Conservation (phyloP, 2,797 vertebrate genomes). For the Pelodytes ibericus region DNA sequence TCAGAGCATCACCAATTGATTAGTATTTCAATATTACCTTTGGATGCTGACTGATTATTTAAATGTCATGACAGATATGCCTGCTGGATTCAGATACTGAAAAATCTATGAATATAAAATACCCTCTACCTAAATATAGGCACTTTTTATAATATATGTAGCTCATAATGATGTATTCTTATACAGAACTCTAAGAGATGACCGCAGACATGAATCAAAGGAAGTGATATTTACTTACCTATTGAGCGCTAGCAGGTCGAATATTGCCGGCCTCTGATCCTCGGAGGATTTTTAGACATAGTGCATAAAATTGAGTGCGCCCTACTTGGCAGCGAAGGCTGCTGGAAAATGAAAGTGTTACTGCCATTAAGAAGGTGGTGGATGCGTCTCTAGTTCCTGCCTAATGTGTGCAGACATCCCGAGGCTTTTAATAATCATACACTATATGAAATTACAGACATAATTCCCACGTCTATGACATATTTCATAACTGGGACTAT, state of each 20-base stretch:
- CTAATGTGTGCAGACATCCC: too few species aligned
- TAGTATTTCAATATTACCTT: neutral
- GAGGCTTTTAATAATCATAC: too few species aligned
- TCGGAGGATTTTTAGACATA: too few species aligned
- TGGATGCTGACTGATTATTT: neutral
- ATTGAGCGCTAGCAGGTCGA: neutral
- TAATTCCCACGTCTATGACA: too few species aligned
- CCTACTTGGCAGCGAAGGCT: too few species aligned
- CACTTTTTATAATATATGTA: neutral
- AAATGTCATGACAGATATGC: conserved; percentile 25
- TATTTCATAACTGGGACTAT: too few species aligned
- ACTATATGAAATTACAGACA: too few species aligned
- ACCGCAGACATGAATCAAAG: neutral
- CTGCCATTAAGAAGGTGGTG: too few species aligned
- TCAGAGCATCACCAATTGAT: conserved; percentile 39
- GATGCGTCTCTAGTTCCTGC: too few species aligned
- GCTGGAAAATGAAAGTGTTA: too few species aligned
- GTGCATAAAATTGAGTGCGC: too few species aligned
- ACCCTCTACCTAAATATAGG: neutral
- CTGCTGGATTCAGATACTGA: conserved; percentile 8
- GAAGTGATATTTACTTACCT: neutral
- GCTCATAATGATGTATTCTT: neutral
- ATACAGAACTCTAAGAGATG: neutral
- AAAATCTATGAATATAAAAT: neutral
- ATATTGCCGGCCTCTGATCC: neutral